Evolutionary conservation across 2,888 invertebrate species (phyloP).

Genomic region (Drosophila macrospina): DNA sequence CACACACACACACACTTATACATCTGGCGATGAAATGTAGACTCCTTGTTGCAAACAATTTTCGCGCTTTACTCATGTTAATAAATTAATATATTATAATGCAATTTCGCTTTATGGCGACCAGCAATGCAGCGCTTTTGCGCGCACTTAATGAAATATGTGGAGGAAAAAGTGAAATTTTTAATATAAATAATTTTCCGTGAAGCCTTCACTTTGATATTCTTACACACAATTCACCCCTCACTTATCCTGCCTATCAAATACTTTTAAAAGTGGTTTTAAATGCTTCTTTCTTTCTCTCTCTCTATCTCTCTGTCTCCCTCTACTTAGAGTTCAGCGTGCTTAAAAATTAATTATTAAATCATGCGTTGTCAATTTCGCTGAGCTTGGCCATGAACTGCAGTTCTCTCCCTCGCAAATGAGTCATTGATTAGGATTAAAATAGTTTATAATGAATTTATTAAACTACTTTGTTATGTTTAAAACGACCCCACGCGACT

Average conservation of each 20-base stretch:
- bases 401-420: neutral
- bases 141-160: conserved; percentile 45
- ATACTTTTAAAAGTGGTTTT: conserved; percentile 50
- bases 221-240: conserved; percentile 1
- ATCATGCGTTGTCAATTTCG: conserved; percentile 42
- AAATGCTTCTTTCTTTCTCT: conserved; percentile 28
- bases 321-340: conserved; percentile 27
- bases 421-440: no score
- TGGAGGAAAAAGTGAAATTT: conserved; percentile 61
- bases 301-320: neutral
- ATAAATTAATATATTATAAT: conserved; percentile 72
- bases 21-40: neutral
- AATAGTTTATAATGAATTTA: no score
- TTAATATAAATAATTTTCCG: conserved; percentile 71
- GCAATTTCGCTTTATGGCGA: conserved; percentile 49
- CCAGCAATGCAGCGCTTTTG: conserved; percentile 31
- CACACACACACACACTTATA: neutral
- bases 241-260: conserved; percentile 17
- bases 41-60: conserved; percentile 50
- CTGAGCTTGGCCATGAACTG: conserved; percentile 20
- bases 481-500: no score
- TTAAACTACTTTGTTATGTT: no score
- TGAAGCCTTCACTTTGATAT: conserved; percentile 49
- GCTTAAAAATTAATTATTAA: conserved; percentile 53
- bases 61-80: conserved; percentile 57